Base-by-base conservation (phyloP, 2,113 vertebrate species). In the Forbesichthys agassizii region DNA sequence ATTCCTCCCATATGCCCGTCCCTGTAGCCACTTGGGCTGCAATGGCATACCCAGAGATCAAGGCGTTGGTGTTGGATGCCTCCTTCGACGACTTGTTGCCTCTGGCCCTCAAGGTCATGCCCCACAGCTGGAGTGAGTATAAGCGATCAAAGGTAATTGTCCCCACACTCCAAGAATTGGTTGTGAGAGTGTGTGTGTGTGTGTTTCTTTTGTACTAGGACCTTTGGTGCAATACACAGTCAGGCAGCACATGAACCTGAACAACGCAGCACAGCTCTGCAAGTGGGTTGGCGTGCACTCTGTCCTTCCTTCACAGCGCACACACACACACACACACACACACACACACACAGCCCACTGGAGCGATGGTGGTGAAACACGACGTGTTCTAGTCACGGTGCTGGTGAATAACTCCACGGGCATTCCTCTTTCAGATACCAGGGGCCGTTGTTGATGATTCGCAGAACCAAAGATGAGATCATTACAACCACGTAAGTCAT, bases 41-140 rank as follows among this genome's bases (percentile, higher is more conserved):
- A 77, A 97, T 97, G 96, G 95, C 95, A 11, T 97, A 97, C 84
- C 94, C 95, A 11, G 96, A 97, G 64, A 82, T 96, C 70, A 93
- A 92, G 2, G 91, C 94, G 0, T 16, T 97, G 9, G 87, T 97
- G 69, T 79, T 96, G 75, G 96, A 97, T 3, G 96, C 96, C 42
- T 96, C 95, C 57, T 96, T 97, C 11, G 96, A 97, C 59, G 95
- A 96, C 85, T 90, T 97, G 33, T 91, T 96, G 48, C 96, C 96
- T 33, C 86, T 97, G 66, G 96, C 96, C 11, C 88, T 96, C 71
- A 97, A 97, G 84, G 95, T 96, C 86, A 97, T 97, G 96, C 96
- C 96, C 0, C 93, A 95, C 74, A 96, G 95, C 84, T 96, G 95
- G 95, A 93, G 96, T 97, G 77, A 96, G 95, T 93, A 16, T n/a